These are phyloP conservation scores for Gymnarchus niloticus DNA, from an alignment of 2,113 vertebrate genomes.

Conservation along the genomic window DNA sequence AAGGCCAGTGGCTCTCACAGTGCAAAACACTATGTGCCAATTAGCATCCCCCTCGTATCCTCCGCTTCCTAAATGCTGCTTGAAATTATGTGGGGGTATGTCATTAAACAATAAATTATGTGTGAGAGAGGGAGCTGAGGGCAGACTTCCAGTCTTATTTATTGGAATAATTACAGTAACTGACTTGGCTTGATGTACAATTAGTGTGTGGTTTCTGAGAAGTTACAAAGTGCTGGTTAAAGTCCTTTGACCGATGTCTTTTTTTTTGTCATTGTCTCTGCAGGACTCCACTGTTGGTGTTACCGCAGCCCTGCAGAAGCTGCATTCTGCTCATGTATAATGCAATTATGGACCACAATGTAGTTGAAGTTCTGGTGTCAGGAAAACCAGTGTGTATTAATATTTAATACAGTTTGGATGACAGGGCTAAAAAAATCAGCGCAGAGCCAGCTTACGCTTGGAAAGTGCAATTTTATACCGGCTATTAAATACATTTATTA, in stretches of 20 bases:
- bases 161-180: neutral
- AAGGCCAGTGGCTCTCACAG: neutral
- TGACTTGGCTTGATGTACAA: constrained; percentile 5
- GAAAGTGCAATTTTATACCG: neutral
- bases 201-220: neutral
- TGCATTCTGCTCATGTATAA: neutral
- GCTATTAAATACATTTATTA: neutral
- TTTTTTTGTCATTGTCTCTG: neutral
- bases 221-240: neutral
- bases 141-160: neutral
- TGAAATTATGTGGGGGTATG: neutral
- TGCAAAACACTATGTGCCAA: neutral
- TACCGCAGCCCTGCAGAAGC: neutral
- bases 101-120: constrained; percentile 14
- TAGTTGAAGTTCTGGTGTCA: neutral
- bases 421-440: neutral
- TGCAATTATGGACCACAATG: constrained; percentile 6
- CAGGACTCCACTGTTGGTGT: neutral
- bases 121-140: neutral
- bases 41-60: constrained; percentile 14
- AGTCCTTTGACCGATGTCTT: neutral
- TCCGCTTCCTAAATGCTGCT: neutral
- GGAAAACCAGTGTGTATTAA: neutral
- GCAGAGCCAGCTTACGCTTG: neutral
- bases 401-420: constrained; percentile 7